Evolutionary conservation across 2,797 vertebrate genomes (phyloP), one percentile per base, ranked within the genome.

Genomic region (Etheostoma nigrum): DNA sequence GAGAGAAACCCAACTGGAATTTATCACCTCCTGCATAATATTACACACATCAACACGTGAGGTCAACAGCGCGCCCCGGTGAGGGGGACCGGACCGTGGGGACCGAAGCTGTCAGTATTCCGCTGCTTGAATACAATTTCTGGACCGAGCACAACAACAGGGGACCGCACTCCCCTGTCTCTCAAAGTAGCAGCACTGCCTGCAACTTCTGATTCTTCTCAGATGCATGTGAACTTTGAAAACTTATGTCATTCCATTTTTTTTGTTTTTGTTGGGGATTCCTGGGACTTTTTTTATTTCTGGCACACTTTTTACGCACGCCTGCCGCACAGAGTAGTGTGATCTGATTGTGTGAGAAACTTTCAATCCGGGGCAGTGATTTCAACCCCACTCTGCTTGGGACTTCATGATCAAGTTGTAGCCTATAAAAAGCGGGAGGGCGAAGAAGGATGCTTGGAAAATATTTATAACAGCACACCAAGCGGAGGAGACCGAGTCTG

Each of bases 371-470:
- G 74, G 79, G 89, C 87, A 79, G 84, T 76, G 83, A 86, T 66
- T 74, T 16, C 25, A 19, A 33, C 61, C 47, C 36, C 10, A 3
- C 36, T 40, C 36, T 40, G 36, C 36, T 11, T 15, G 64, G 74
- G 77, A 78, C 82, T 62, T 57, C 44, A 69, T 33, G 65, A 40
- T 53, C 61, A 62, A 72, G 68, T 71, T 76, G 66, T 70, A 40
- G 36, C 10, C 36, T 40, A 40, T 40, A 49, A 79, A 57, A 72
- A 47, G 81, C 67, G 10, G 68, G 59, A 79, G 14, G 72, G 59
- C 19, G 76, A 82, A 81, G 82, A 79, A 85, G 84, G 91, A 93
- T 91, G 92, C 84, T 62, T 58, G 85, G 82, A 72, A 57, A 70
- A 63, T 79, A 78, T 72, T 67, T 76, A 5, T 78, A 75, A 87